Evolutionary conservation across 64 coral and sea anemone species (phyloP).

Genomic region (Catalaphyllia jardinei): DNA sequence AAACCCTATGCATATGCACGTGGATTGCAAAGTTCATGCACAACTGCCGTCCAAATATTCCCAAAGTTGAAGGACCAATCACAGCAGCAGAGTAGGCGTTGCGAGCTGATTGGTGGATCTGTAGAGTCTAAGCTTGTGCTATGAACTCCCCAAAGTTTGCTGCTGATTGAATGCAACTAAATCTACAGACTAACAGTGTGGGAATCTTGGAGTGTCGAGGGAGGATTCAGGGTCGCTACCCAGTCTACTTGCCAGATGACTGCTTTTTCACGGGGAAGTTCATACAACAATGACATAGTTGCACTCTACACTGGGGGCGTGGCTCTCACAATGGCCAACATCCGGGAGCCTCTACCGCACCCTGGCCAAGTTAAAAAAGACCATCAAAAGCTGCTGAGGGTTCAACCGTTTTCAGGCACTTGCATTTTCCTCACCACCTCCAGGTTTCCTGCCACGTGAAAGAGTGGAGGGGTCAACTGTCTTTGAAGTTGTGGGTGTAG

Average conservation of each 20-base stretch:
- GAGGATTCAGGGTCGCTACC: conserved; percentile 15
- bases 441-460: no score
- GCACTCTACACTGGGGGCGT: neutral
- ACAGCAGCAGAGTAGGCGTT: conserved; percentile 10
- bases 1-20: conserved; percentile 15
- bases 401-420: no score
- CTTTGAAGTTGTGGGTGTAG: no score
- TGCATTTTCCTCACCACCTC: no score
- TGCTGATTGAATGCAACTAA: neutral
- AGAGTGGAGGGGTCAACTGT: no score
- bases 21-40: conserved; percentile 40
- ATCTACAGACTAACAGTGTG: neutral
- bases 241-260: conserved; percentile 22
- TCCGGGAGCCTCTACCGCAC: no score
- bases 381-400: no score
- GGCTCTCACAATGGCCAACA: conserved; percentile 46
- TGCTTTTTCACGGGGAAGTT: neutral
- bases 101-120: neutral
- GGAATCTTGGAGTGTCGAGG: conserved; percentile 20
- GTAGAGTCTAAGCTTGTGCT: neutral
- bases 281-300: neutral
- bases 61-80: conserved; percentile 10
- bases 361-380: no score
- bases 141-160: neutral
- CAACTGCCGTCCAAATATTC: neutral